Conservation (phyloP, 2,113 vertebrate species). For the Promerops cafer region DNA sequence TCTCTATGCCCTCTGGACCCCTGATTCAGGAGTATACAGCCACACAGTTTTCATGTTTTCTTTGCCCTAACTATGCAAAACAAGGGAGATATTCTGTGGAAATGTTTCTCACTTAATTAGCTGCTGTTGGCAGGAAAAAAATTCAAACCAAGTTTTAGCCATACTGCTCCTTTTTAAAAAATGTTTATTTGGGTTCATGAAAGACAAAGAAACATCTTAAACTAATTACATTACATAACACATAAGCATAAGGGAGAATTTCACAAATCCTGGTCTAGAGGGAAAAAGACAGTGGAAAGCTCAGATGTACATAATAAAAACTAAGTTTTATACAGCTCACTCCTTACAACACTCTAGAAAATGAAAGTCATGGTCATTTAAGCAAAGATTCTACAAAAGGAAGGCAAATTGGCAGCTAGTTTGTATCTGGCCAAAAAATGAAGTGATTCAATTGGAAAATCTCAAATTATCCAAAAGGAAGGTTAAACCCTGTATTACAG, state of each 20-base stretch:
- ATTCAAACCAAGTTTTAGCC: not conserved
- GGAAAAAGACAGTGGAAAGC: not conserved
- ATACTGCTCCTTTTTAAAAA: not conserved
- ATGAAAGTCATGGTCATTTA: not conserved
- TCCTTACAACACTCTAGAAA: not conserved
- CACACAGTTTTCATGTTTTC: not conserved
- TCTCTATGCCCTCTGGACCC: not conserved
- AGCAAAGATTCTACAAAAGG: not conserved
- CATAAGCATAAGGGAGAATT: not conserved
- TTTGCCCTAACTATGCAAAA: not conserved
- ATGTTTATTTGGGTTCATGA: not conserved
- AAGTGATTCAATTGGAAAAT: not conserved
- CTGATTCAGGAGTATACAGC: not conserved
- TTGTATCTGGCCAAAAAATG: not conserved
- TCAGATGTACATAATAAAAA: not conserved
- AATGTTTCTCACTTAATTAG: not conserved
- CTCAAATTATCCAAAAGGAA: not conserved
- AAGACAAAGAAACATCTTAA: not conserved
- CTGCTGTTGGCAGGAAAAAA: accelerated
- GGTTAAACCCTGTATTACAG: not conserved
- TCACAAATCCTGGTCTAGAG: not conserved
- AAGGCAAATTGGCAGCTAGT: not conserved
- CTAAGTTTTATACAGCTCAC: not conserved
- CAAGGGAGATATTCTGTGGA: not conserved
- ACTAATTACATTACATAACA: not conserved